A percentile compares a stretch with the other conserved stretches of the same genome.
Conservation (phyloP, 2,888 invertebrate species). For the Diarsia dahlii region DNA sequence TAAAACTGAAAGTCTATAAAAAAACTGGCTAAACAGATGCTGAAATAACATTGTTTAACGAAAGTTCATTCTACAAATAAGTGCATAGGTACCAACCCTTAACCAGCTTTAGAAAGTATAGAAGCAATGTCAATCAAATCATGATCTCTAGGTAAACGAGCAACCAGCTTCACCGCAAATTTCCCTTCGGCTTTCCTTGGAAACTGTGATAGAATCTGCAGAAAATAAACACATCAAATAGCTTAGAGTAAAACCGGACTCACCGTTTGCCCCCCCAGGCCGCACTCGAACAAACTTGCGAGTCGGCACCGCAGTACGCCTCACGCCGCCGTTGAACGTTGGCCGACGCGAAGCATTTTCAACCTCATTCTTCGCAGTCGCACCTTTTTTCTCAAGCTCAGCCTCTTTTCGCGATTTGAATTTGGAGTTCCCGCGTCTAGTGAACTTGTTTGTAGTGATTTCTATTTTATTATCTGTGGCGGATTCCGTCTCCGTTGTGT, state of each 20-base stretch:
- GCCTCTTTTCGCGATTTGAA: slow-evolving; percentile 73
- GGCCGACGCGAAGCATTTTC: slow-evolving; percentile 78
- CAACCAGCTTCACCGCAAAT: slow-evolving; percentile 49
- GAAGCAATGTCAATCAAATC: slow-evolving; percentile 56
- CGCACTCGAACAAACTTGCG: slow-evolving; percentile 83
- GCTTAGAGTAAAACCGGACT: slow-evolving; percentile 79
- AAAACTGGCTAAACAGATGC: not conserved
- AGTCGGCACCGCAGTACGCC: slow-evolving; percentile 83
- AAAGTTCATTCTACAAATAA: not conserved
- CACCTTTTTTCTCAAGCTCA: slow-evolving; percentile 73
- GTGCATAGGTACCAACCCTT: not conserved
- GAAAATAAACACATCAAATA: slow-evolving; percentile 63
- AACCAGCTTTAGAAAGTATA: slow-evolving; percentile 41
- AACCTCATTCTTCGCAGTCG: slow-evolving; percentile 68
- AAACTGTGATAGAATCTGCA: slow-evolving; percentile 58
- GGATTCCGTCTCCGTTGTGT: slow-evolving; percentile 73
- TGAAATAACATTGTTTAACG: not conserved
- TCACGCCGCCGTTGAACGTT: slow-evolving; percentile 78
- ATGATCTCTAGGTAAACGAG: slow-evolving; percentile 37
- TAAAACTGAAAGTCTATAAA: not conserved
- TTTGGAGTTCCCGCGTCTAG: slow-evolving; percentile 71
- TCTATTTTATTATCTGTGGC: slow-evolving; percentile 73
- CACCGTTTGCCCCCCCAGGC: slow-evolving; percentile 84
- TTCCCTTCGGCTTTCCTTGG: slow-evolving; percentile 66
- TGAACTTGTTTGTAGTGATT: slow-evolving; percentile 80